Evolutionary conservation across 2,113 vertebrate species (phyloP), one percentile per base, ranked within the genome.

Genomic region (Neogobius melanostomus): DNA sequence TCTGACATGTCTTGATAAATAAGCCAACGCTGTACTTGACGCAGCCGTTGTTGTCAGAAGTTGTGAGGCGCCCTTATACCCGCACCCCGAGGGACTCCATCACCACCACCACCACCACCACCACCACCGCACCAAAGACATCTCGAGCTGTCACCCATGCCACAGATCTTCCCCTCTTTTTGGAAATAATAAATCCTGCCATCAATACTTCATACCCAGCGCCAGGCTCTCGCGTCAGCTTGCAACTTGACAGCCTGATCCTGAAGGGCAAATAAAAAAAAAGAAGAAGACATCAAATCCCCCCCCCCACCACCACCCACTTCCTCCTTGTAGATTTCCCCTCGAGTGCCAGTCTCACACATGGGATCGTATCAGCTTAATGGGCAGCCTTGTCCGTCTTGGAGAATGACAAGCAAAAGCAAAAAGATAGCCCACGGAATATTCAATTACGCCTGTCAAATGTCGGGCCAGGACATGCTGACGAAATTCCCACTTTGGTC

Each of bases 361-460:
- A 80, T 84, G 76, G 68, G 21, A 68, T 74, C 10, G 44, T 17
- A 82, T 80, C 56, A 11, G 60, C 63, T 75, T 85, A 82, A 86
- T 85, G 78, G 69, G 63, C 76, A 43, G 75, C 75, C 66, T 75
- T n/a, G 70, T 74, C 77, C 77, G 80, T 88, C 78, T 82, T 49
- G 64, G 48, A 67, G 72, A 80, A 70, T 82, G 82, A 86, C 83
- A 84, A 66, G 56, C 28, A 0, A 12, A 15, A 6, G 10, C n/a
- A 7, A 67, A 8, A 59, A 63, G 75, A 65, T 66, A 36, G 53
- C 71, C 66, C 21, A 6, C 16, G 21, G 3, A 21, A 17, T 5
- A 59, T 42, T 77, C 4, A 84, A 84, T 90, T 90, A 87, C 69
- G 66, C 74, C 86, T 64, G 80, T 87, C 86, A 88, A 81, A 87